phyloP scores from a whole-genome alignment of 1,140 invertebrate species.

The Neuroterus valhalla region DNA sequence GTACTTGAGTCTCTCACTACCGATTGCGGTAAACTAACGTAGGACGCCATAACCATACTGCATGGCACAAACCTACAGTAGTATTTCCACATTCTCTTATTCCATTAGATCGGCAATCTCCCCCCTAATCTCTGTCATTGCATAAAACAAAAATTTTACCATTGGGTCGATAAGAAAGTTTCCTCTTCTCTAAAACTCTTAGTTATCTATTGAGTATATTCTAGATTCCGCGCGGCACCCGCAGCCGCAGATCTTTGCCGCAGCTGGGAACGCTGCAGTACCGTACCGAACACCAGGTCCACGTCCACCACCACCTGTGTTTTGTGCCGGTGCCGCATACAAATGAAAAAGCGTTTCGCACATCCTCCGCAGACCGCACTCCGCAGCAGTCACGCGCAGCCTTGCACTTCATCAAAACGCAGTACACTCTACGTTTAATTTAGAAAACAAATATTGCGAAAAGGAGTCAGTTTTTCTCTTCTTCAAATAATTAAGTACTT shows the following conservation, averaged over 20 bases:
- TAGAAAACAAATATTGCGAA: neutral
- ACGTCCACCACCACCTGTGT: no score
- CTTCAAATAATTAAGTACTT: neutral
- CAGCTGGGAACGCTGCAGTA: conserved; percentile 46
- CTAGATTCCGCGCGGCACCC: conserved; percentile 68
- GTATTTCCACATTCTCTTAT: no score
- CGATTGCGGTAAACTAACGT: no score
- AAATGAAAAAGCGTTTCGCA: conserved; percentile 55
- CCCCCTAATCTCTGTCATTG: no score
- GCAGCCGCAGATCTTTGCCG: conserved; percentile 62
- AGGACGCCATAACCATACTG: no score
- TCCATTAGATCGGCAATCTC: no score
- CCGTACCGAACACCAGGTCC: no score
- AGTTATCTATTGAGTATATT: conserved; percentile 32
- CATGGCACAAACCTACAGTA: no score
- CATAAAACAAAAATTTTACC: neutral
- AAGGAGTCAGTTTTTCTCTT: conserved; percentile 9
- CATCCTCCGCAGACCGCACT: conserved; percentile 56
- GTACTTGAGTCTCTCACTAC: no score
- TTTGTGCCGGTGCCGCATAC: conserved; percentile 50
- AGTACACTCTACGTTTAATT: conserved; percentile 34
- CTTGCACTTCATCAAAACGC: conserved; percentile 51
- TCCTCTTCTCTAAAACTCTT: neutral
- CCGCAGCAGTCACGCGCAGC: conserved; percentile 63
- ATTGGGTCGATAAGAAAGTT: neutral